These are phyloP conservation scores for Actinopyga echinites DNA, from an alignment of 53 echinoderm and acorn worm species.

Conservation along the genomic window DNA sequence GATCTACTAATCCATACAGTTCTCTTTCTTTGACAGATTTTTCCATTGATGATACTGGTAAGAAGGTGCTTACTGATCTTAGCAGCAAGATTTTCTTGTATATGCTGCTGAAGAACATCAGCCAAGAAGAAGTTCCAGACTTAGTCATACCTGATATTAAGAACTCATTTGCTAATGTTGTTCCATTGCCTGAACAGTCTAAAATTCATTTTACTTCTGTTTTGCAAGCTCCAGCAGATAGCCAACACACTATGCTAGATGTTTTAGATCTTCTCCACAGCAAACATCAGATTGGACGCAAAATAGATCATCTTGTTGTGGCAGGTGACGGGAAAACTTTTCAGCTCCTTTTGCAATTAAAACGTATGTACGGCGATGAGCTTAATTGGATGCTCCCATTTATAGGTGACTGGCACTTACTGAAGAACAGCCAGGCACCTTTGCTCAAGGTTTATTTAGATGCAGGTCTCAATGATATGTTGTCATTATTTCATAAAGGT, in stretches of 20 bases:
- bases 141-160: not conserved
- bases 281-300: not conserved
- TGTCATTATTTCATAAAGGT: conserved; percentile 29
- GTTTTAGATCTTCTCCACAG: not conserved
- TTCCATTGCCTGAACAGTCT: not conserved
- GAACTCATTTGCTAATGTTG: not conserved
- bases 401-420: conserved; percentile 66
- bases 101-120: not conserved
- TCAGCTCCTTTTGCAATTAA: conserved; percentile 2
- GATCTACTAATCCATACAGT: too few relatives aligned
- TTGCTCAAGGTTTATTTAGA: not conserved
- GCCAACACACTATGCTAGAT: not conserved
- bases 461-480: conserved; percentile 7
- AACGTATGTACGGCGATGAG: not conserved
- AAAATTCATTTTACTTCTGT: too few relatives aligned
- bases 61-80: not conserved
- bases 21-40: not conserved
- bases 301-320: conserved; percentile 10
- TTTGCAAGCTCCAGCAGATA: not conserved
- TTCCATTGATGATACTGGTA: not conserved
- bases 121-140: not conserved
- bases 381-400: conserved; percentile 59
- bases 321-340: conserved; percentile 26
- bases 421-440: conserved; percentile 57
- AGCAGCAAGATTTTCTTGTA: not conserved